Evolutionary conservation across 2,888 invertebrate species (phyloP), one percentile per base, ranked within the genome.

Genomic region (Phortica magna): DNA sequence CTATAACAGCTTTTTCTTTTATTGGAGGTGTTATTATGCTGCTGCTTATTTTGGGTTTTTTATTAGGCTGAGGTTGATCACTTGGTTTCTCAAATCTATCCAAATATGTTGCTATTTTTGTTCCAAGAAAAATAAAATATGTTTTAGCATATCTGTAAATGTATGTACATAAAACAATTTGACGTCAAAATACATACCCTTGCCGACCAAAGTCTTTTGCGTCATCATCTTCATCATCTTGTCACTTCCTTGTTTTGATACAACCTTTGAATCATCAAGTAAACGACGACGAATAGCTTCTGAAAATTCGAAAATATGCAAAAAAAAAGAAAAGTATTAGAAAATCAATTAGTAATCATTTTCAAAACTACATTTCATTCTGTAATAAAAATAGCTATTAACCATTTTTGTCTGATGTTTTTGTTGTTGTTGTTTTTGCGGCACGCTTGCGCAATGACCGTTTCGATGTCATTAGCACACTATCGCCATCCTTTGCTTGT

Each of bases 331-430:
- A 31, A 31, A 48, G 48, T 14, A 48, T 48, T 48, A 48, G 9
- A 1, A 48, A 48, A 48, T 31, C 31, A 2, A 48, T 48, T 6
- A 12, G 7, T 48, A 14, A 12, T 48, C 9, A 12, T 48, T 48
- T 48, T 1, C 3, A 12, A 48, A 48, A 14, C 9, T 12, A 48
- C 14, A 14, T 12, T 48, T 48, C 9, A 48, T 48, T 43, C n/a
- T 42, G 3, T 68, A 53, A 70, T 31, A 70, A 19, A 71, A 71
- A 48, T 12, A 19, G 19, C 39, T 71, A 71, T 71, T 71, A 71
- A 71, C 70, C 70, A 55, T 71, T 55, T 31, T 42, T 2, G 3
- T 22, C 53, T 22, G 48, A 6, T 7, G n/a, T n/a, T n/a, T n/a
- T n/a, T n/a, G n/a, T n/a, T n/a, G 19, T 7, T 71, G 53, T 22